A percentile compares a stretch with the other conserved stretches of the same genome.
phyloP scores from a whole-genome alignment of 2,113 vertebrate genomes.

The Lonchura striata region DNA sequence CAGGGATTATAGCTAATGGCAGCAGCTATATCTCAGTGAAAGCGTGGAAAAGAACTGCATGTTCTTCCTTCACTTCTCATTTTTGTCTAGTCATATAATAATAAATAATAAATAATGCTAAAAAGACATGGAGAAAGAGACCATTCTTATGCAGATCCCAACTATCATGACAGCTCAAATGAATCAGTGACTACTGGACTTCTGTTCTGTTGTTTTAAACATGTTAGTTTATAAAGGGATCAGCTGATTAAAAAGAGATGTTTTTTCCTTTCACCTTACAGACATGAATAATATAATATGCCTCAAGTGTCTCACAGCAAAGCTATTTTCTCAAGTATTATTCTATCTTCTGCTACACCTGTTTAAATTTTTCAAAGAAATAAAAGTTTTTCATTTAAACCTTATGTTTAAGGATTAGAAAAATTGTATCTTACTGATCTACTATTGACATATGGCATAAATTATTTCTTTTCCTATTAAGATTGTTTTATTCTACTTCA shows the following conservation, averaged over 20 bases:
- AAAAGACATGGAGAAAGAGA: neutral
- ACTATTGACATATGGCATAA: neutral
- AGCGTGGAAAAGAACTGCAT: neutral
- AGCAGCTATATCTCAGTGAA: neutral
- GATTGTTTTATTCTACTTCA: neutral
- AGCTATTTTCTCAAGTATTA: neutral
- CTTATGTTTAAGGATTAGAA: neutral
- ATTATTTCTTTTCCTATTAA: neutral
- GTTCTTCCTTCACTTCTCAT: neutral
- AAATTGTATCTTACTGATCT: neutral
- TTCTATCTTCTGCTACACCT: neutral
- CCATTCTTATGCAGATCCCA: neutral
- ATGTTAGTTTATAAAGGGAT: neutral
- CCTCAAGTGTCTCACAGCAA: neutral
- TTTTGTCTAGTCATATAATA: neutral
- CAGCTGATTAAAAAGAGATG: neutral
- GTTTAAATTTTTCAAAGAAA: neutral
- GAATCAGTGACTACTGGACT: neutral
- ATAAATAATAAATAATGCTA: neutral
- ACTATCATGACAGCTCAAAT: neutral
- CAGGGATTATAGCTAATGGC: neutral
- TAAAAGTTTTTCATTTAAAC: neutral
- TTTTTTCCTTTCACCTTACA: neutral
- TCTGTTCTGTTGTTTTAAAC: neutral
- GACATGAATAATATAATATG: neutral